Evolutionary conservation across 2,888 invertebrate species (phyloP), one percentile per base, ranked within the genome.

Genomic region (Andrena hattorfiana): DNA sequence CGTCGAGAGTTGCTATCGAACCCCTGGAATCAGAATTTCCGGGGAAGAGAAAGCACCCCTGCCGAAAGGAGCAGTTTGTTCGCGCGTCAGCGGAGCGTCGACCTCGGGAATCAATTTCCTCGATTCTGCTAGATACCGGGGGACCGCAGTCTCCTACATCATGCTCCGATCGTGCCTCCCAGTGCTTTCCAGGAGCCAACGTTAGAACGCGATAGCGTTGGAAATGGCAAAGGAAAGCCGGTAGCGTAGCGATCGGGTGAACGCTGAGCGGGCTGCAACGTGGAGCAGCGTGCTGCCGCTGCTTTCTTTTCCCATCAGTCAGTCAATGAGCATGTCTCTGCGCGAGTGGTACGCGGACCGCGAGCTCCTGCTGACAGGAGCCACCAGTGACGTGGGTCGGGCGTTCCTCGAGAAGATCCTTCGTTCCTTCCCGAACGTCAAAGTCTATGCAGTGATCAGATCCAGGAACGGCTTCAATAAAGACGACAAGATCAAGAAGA

Each of bases 311-410:
- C 60, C 20, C 48, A 48, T 16, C 42, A 63, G 71, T 74, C 84
- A 91, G 91, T 91, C 80, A 74, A 76, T 67, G 77, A 88, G 67
- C 71, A 93, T 93, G 93, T 86, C 90, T 86, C 89, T 93, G 32
- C 26, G 84, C 81, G 92, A 93, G 63, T 93, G 93, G 93, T 93
- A 89, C 90, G 85, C 77, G 32, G 84, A 89, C 4, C 91, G 91
- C 48, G 89, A 91, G 84, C 81, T 93, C n/a, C 90, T 93, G 71
- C 74, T 93, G 16, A 92, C 90, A 2, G 93, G 93, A 72, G 92
- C 89, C 23, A 93, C 92, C 59, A 92, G 93, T 83, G 89, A 92
- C 72, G 76, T 93, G 42, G 93, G 93, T 30, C 86, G 89, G 4
- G 85, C 80, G 13, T 69, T 93, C 23, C 85, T 93, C 23, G 93